Evolutionary conservation across 1,140 invertebrate genomes (phyloP), one percentile per base, ranked within the genome.

Genomic region (Apis cerana): DNA sequence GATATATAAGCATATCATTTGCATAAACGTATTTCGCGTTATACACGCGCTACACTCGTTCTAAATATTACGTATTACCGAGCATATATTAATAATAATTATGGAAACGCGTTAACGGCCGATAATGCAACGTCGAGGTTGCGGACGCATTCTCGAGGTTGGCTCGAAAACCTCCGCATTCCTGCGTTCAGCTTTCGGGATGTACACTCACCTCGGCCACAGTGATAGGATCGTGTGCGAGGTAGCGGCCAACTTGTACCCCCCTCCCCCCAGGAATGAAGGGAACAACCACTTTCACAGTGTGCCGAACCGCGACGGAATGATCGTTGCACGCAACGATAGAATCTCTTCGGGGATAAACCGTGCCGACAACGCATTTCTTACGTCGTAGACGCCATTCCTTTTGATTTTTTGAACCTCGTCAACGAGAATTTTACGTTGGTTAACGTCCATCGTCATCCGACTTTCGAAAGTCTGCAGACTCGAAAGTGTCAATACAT

Each of bases 331-430:
- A 70, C 75, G 71, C n/a, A n/a, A n/a, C n/a, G n/a, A n/a, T n/a
- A n/a, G n/a, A 27, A 27, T 17, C 70, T 70, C 77, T 67, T 59
- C 23, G 27, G 64, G 69, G 82, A 70, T 84, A 75, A 88, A 84
- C 33, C 75, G 75, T 78, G 69, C 58, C 72, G 70, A 76, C 78
- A 87, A 85, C 43, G 67, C 69, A 52, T 75, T 88, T 70, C 48
- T 87, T 75, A 78, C 61, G n/a, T 23, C 65, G 52, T 68, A 52
- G 2, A 65, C 15, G 67, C 15, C 62, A 27, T n/a, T 50, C 43
- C 23, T 68, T 75, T 13, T 17, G 74, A 21, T 56, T 65, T 69
- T 82, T 78, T 71, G 33, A 78, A 54, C 67, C 33, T 17, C 17
- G n/a, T 43, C 48, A 8, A 76, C 17, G 23, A 54, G 21, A n/a